Base-by-base conservation (phyloP, 1,140 invertebrate species). In the Maniola jurtina region DNA sequence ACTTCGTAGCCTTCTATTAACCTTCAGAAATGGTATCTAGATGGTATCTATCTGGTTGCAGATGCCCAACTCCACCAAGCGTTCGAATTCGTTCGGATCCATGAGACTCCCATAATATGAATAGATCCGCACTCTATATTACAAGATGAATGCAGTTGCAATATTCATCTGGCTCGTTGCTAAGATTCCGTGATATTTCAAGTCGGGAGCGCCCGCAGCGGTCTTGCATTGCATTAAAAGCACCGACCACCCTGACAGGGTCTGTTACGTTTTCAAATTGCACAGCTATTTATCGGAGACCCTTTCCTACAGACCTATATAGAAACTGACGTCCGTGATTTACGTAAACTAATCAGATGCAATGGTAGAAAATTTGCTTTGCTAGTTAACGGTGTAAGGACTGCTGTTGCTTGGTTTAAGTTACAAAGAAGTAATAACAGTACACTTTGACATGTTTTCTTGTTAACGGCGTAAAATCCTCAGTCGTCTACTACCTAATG, bases 151-250 rank as follows among this genome's bases (percentile, higher is more conserved):
- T 70, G 60, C 63, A 64, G 56, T 55, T 66, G 50, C 64, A 71
- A 76, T 73, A 79, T 81, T 79, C 73, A 80, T 73, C 70, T 80
- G 60, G 71, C 58, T 63, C 74, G 73, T 68, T 57, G 72, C 72
- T 55, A 64, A 80, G 70, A 82, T 78, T 77, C 80, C 75, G 73
- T 81, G 80, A 81, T 84, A 84, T 83, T 81, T 82, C 73, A 81
- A 83, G 77, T 80, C 80, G 77, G 78, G 77, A 80, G 79, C 74
- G 80, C 80, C 81, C 33, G 68, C 59, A 75, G 80, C 80, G 61
- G 47, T 64, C 63, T 75, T 74, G 69, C 77, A 77, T 81, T 80
- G 72, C 77, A 76, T 80, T 83, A 79, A 71, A 64, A 52, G 59
- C 62, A 60, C 75, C 77, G 80, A 74, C 84, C 82, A 84, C 84